phyloP scores from a whole-genome alignment of 2,113 vertebrate genomes.

The Polyodon spathula region DNA sequence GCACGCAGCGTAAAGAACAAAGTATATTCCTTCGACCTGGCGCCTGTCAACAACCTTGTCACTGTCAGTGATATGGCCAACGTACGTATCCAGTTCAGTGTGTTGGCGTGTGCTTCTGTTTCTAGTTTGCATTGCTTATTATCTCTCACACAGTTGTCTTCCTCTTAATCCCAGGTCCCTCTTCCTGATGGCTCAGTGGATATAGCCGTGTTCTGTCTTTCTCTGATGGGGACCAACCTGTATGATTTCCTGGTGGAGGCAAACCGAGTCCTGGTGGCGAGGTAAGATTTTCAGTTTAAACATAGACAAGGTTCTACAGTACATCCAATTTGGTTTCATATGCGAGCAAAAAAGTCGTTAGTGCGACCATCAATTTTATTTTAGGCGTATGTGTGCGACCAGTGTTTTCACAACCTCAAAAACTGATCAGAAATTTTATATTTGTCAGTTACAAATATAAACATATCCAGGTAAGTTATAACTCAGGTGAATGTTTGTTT shows the following conservation, averaged over 20 bases:
- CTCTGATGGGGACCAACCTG: slow-evolving; percentile 91
- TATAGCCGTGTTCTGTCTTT: slow-evolving; percentile 83
- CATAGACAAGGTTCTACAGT: too few relatives aligned
- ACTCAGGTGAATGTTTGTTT: too few relatives aligned
- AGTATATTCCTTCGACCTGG: slow-evolving; percentile 86
- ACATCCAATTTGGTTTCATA: too few relatives aligned
- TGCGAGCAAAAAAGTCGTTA: too few relatives aligned
- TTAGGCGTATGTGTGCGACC: too few relatives aligned
- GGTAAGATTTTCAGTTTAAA: slow-evolving; percentile 45
- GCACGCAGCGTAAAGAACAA: slow-evolving; percentile 70
- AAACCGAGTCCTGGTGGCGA: slow-evolving; percentile 72
- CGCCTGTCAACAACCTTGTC: slow-evolving; percentile 64
- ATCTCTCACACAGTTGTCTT: not conserved
- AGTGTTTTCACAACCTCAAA: too few relatives aligned
- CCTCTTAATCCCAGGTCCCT: slow-evolving; percentile 61
- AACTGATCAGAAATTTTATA: too few relatives aligned
- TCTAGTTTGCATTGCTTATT: not conserved
- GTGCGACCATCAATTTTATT: too few relatives aligned
- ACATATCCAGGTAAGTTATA: too few relatives aligned
- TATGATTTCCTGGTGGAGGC: slow-evolving; percentile 80
- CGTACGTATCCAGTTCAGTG: slow-evolving; percentile 42
- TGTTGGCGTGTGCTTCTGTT: not conserved
- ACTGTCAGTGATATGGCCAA: slow-evolving; percentile 86
- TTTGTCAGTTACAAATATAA: too few relatives aligned
- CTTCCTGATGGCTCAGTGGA: slow-evolving; percentile 65